These are phyloP conservation scores for Resseliella maxima DNA, from an alignment of 2,888 invertebrate species.

Conservation along the genomic window DNA sequence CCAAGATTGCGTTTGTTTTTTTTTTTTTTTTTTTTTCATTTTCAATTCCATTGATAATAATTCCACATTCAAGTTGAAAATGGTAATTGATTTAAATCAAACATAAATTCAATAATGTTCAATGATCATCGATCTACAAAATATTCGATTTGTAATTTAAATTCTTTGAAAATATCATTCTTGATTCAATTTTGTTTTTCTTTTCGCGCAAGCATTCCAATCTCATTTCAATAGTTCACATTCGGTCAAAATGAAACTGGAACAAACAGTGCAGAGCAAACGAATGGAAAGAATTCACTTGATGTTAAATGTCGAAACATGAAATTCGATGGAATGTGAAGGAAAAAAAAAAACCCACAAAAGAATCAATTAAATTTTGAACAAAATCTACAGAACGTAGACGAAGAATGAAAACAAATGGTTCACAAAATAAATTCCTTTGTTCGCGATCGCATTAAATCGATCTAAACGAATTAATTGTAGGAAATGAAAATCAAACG, in stretches of 20 bases:
- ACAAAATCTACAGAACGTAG: neutral
- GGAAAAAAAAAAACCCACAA: neutral
- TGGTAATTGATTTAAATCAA: neutral
- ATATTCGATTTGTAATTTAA: conserved; percentile 16
- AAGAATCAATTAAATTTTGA: conserved; percentile 38
- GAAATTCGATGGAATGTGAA: neutral
- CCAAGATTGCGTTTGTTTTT: too few relatives aligned
- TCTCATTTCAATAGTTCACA: conserved; percentile 20
- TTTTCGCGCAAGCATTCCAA: neutral
- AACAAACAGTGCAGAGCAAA: neutral
- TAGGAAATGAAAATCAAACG: neutral
- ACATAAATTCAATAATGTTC: neutral
- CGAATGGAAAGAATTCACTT: neutral
- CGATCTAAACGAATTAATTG: conserved; percentile 21
- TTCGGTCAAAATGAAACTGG: neutral
- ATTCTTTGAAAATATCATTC: neutral
- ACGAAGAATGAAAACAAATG: conserved; percentile 9
- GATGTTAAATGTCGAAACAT: neutral
- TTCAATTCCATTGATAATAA: too few relatives aligned
- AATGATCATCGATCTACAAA: neutral
- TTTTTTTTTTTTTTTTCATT: too few relatives aligned
- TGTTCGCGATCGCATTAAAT: conserved; percentile 14
- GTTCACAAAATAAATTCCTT: neutral
- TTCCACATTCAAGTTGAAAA: neutral
- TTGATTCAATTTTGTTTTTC: neutral